Conservation (phyloP, 2,797 vertebrate species). For the Percopsis omiscomaycus region DNA sequence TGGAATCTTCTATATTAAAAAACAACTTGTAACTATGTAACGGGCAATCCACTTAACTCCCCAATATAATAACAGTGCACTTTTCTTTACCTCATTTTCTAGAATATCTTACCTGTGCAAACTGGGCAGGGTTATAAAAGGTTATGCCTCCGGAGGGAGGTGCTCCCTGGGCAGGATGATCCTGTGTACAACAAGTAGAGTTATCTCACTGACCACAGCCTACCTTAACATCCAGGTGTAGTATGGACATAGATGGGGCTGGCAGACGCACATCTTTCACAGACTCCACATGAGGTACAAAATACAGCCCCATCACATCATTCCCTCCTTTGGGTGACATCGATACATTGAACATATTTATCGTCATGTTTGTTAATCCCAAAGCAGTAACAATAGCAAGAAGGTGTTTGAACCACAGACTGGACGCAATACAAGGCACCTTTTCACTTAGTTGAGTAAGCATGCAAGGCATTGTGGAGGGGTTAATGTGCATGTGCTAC, state of each 20-base stretch:
- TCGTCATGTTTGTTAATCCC: not conserved
- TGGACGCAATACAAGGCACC: slow-evolving; percentile 43
- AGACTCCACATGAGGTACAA: too few relatives aligned
- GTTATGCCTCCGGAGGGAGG: slow-evolving; percentile 77
- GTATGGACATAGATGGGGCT: slow-evolving; percentile 3
- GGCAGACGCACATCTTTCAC: not conserved
- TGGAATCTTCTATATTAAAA: too few relatives aligned
- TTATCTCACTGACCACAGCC: slow-evolving; percentile 25
- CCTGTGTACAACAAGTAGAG: slow-evolving; percentile 66
- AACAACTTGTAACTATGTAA: too few relatives aligned
- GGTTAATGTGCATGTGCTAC: slow-evolving; percentile 58
- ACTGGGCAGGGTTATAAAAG: slow-evolving; percentile 91
- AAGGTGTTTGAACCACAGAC: slow-evolving; percentile 25
- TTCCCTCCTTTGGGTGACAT: slow-evolving; percentile 1
- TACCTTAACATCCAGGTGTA: not conserved
- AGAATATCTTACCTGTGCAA: slow-evolving; percentile 81
- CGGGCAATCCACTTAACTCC: too few relatives aligned
- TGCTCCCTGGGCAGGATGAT: slow-evolving; percentile 60
- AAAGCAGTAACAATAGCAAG: slow-evolving; percentile 4
- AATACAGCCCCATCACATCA: not conserved
- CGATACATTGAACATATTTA: slow-evolving; percentile 3
- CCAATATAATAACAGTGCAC: not conserved
- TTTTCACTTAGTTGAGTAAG: slow-evolving; percentile 43
- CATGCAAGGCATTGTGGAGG: slow-evolving; percentile 62
- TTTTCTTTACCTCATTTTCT: too few relatives aligned